phyloP scores from a whole-genome alignment of 2,113 vertebrate species.

The Dascyllus trimaculatus region DNA sequence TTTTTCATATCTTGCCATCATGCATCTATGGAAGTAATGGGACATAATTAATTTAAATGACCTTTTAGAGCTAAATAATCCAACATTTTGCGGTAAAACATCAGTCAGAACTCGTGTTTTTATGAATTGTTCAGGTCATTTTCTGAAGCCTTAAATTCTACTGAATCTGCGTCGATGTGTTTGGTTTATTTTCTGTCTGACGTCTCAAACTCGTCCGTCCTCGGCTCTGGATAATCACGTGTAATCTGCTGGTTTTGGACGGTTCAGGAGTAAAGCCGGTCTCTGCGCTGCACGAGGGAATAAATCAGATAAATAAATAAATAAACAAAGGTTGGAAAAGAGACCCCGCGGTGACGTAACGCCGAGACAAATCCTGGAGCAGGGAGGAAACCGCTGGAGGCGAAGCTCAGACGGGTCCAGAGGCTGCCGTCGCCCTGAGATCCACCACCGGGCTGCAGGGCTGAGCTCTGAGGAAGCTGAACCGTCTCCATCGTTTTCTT shows the following conservation, averaged over 20 bases:
- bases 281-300: conserved; percentile 3
- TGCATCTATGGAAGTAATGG: no score
- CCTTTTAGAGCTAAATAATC: no score
- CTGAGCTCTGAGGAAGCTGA: no score
- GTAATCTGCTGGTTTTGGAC: conserved; percentile 69
- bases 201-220: neutral
- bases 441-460: no score
- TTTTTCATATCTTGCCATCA: no score
- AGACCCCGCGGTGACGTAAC: conserved; percentile 59
- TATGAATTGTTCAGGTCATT: no score
- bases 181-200: neutral
- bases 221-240: conserved; percentile 42
- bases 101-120: neutral
- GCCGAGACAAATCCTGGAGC: conserved; percentile 48
- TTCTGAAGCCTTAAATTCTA: neutral
- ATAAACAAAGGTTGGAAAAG: neutral
- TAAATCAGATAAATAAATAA: neutral
- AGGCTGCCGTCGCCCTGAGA: no score
- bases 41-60: no score
- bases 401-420: no score
- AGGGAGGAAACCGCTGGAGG: no score
- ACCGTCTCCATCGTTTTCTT: neutral
- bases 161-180: neutral
- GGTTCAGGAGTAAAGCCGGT: conserved; percentile 54
- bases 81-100: no score